Evolutionary conservation across 2,113 vertebrate genomes (phyloP).

Genomic region (Phyllostomus discolor): DNA sequence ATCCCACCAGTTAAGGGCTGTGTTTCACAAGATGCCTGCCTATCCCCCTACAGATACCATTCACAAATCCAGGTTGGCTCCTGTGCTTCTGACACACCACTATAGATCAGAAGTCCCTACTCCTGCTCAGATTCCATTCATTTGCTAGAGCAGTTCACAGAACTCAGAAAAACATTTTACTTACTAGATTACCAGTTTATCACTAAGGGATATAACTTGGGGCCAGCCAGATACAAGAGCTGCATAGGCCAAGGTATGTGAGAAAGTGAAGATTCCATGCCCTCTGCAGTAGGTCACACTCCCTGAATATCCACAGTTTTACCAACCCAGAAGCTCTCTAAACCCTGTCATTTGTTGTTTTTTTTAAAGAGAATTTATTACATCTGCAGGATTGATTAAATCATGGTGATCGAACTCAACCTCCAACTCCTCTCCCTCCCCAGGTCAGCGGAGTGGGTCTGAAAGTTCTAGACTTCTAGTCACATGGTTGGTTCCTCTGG

Average conservation of each 20-base stretch:
- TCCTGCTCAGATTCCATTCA: not conserved
- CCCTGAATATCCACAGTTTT: not conserved
- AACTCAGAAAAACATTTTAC: not conserved
- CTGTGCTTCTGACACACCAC: not conserved
- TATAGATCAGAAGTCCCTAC: not conserved
- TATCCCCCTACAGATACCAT: not conserved
- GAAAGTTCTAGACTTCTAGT: not conserved
- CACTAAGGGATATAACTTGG: not conserved
- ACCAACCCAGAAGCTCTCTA: not conserved
- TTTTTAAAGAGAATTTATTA: not conserved
- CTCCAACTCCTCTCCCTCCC: not conserved
- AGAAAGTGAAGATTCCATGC: not conserved
- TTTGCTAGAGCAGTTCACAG: not conserved
- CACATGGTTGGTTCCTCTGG: not conserved
- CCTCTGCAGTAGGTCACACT: not conserved
- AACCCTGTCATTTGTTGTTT: not conserved
- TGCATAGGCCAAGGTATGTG: too few relatives aligned
- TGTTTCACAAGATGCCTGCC: not conserved
- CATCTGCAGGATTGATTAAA: not conserved
- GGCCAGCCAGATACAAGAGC: not conserved
- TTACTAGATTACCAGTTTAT: not conserved
- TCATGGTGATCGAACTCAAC: not conserved
- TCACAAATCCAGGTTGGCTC: not conserved
- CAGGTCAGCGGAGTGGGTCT: not conserved
- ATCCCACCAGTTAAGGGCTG: not conserved